phyloP scores from a whole-genome alignment of 2,113 vertebrate genomes.

The Peromyscus californicus region DNA sequence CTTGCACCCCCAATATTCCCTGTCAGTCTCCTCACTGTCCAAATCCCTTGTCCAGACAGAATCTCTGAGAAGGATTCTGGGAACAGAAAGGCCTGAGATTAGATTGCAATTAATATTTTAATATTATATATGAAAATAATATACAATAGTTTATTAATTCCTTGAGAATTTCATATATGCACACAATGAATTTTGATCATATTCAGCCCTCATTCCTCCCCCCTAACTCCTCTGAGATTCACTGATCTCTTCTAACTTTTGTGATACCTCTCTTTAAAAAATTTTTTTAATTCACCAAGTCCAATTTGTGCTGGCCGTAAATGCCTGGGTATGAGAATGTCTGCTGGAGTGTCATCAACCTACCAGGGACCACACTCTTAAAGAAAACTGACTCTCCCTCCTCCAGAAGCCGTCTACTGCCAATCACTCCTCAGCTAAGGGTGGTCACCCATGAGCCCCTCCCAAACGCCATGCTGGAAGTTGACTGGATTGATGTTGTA shows the following conservation, averaged over 20 bases:
- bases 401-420: not conserved
- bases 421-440: not conserved
- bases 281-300: not conserved
- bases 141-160: not conserved
- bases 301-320: not conserved
- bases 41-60: not conserved
- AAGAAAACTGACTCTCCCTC: not conserved
- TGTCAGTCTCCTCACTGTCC: not conserved
- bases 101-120: not conserved
- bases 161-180: not conserved
- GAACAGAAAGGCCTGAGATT: not conserved
- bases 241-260: not conserved
- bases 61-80: not conserved
- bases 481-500: too few relatives aligned
- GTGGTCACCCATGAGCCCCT: too few relatives aligned
- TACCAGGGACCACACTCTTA: not conserved
- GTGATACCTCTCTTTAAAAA: not conserved
- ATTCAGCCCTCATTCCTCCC: not conserved
- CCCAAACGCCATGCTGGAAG: not conserved
- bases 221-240: not conserved
- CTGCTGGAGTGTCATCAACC: not conserved
- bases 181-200: not conserved
- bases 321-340: not conserved
- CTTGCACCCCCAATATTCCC: accelerated
- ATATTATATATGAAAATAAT: not conserved